Evolutionary conservation across 2,797 vertebrate species (phyloP).

Genomic region (Apodemus agrarius): DNA sequence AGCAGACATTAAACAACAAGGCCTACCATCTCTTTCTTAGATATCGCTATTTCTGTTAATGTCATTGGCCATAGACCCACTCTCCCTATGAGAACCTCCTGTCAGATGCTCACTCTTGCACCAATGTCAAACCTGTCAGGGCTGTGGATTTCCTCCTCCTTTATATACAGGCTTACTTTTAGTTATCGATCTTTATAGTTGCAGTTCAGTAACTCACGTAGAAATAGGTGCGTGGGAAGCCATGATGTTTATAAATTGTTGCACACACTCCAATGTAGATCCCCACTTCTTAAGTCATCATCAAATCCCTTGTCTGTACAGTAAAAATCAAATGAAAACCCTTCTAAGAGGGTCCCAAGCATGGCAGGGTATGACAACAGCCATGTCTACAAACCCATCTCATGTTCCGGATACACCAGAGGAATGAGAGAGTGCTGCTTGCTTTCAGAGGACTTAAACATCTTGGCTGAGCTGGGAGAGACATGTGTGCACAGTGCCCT

Average conservation of each 20-base stretch:
- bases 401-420: accelerated
- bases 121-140: too few relatives aligned
- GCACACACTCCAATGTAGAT: not conserved
- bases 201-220: not conserved
- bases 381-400: accelerated
- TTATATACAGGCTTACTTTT: not conserved
- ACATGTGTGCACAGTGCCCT: accelerated
- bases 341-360: not conserved
- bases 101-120: too few relatives aligned
- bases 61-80: not conserved
- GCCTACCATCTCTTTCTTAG: not conserved
- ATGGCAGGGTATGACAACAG: not conserved
- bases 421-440: not conserved
- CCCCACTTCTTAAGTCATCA: not conserved
- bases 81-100: not conserved
- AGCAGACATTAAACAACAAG: not conserved
- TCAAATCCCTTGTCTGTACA: not conserved
- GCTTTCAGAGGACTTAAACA: not conserved
- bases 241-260: too few relatives aligned
- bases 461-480: not conserved
- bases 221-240: not conserved
- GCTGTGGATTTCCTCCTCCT: not conserved
- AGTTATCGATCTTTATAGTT: not conserved
- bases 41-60: not conserved
- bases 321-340: not conserved